Evolutionary conservation across 2,113 vertebrate genomes (phyloP).

Genomic region (Circaetus gallicus): DNA sequence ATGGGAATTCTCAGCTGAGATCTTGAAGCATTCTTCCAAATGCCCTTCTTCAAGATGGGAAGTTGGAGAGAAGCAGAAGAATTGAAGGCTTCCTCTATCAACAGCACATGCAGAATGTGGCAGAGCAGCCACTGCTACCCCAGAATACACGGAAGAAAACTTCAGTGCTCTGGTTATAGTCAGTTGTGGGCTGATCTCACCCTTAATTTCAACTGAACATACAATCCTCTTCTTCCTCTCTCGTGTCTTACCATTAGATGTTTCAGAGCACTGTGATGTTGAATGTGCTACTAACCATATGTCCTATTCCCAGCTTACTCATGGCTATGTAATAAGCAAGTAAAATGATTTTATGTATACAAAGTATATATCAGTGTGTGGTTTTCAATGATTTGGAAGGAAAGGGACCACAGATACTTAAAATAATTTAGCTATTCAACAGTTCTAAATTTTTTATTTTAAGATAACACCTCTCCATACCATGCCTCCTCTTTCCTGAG

Average conservation of each 20-base stretch:
- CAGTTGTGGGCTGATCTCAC: neutral
- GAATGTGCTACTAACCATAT: neutral
- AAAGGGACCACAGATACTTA: neutral
- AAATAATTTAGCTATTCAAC: neutral
- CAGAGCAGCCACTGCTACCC: neutral
- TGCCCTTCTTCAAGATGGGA: neutral
- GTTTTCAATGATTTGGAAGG: neutral
- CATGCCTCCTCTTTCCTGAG: neutral
- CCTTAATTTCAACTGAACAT: neutral
- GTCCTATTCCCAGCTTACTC: neutral
- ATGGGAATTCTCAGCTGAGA: neutral
- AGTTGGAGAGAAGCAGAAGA: neutral
- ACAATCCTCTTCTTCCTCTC: neutral
- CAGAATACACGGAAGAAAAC: fast-evolving
- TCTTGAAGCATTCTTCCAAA: neutral
- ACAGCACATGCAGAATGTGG: neutral
- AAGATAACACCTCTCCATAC: neutral
- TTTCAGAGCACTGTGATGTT: neutral
- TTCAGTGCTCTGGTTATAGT: neutral
- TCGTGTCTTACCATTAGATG: fast-evolving
- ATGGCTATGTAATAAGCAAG: neutral
- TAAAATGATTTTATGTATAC: neutral
- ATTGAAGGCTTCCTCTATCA: neutral
- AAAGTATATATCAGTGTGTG: neutral
- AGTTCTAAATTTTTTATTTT: neutral